Percentiles rank a stretch among this genome's conserved stretches.
phyloP scores from a whole-genome alignment of 2,113 vertebrate species.

The Clarias gariepinus region DNA sequence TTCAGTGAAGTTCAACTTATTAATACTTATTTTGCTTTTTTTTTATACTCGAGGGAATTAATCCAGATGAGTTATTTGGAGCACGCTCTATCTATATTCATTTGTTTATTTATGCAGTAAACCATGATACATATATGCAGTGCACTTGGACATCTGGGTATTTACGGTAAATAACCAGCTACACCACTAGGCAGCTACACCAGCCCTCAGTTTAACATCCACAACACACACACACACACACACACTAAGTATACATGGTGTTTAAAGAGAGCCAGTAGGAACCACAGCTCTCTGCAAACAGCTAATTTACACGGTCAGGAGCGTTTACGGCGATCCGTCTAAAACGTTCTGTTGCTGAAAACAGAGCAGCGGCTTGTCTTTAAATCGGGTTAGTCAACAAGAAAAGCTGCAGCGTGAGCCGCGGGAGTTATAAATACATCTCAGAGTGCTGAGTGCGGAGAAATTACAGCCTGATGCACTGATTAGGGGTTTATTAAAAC shows the following conservation, averaged over 20 bases:
- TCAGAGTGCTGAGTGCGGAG: not conserved
- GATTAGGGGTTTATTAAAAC: constrained; percentile 6
- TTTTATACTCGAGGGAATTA: not conserved
- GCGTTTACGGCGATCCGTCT: constrained; percentile 13
- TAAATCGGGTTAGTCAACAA: constrained; percentile 15
- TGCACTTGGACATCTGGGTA: not conserved
- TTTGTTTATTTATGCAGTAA: no score
- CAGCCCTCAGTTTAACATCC: not conserved
- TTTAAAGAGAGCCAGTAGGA: not conserved
- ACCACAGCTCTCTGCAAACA: constrained; percentile 33
- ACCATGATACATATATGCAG: not conserved
- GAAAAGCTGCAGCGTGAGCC: not conserved
- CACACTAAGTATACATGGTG: not conserved
- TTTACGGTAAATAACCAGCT: not conserved
- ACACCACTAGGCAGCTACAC: not conserved
- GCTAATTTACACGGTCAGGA: constrained; percentile 34
- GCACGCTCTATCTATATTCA: no score
- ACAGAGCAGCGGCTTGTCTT: not conserved
- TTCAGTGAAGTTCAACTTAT: not conserved
- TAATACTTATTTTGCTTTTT: not conserved
- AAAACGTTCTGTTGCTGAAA: constrained; percentile 5
- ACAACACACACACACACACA: not conserved
- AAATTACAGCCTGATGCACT: not conserved
- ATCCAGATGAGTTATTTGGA: not conserved
- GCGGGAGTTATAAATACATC: constrained; percentile 20